Evolutionary conservation across 2,797 vertebrate species (phyloP).

Genomic region (Moxostoma hubbsi): DNA sequence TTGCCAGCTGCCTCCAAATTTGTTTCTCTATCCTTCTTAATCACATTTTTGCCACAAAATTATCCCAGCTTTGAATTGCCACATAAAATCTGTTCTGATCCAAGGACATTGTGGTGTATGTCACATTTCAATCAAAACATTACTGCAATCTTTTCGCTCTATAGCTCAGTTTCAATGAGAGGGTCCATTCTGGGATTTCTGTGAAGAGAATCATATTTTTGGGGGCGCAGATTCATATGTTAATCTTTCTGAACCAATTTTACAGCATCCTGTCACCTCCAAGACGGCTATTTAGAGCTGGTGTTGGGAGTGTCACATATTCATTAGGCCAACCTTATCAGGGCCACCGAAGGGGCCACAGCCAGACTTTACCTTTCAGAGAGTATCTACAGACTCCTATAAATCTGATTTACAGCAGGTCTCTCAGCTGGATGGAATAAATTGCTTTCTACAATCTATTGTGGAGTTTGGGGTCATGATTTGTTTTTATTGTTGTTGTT

Average conservation of each 20-base stretch:
- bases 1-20: conserved; percentile 29
- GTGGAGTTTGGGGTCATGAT: conserved; percentile 2
- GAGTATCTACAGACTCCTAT: conserved; percentile 6
- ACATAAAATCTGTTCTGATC: conserved; percentile 30
- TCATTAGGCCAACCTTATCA: conserved; percentile 39
- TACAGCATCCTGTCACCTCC: conserved; percentile 24
- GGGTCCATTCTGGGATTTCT: conserved; percentile 22
- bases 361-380: conserved; percentile 23
- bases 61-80: conserved; percentile 20
- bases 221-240: neutral
- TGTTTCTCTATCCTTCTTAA: conserved; percentile 22
- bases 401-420: conserved; percentile 3
- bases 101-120: conserved; percentile 25
- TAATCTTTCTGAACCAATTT: conserved; percentile 26
- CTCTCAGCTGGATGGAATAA: conserved; percentile 24
- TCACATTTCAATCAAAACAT: conserved; percentile 27
- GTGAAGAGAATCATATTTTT: conserved; percentile 34
- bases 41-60: conserved; percentile 1
- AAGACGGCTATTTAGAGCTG: conserved; percentile 19
- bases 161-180: conserved; percentile 26
- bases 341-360: conserved; percentile 7
- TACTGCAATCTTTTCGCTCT: conserved; percentile 19
- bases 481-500: neutral
- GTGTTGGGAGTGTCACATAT: conserved; percentile 35
- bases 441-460: conserved; percentile 39